Evolutionary conservation across 2,888 invertebrate species (phyloP).

Genomic region (Exephanes ischioxanthus): DNA sequence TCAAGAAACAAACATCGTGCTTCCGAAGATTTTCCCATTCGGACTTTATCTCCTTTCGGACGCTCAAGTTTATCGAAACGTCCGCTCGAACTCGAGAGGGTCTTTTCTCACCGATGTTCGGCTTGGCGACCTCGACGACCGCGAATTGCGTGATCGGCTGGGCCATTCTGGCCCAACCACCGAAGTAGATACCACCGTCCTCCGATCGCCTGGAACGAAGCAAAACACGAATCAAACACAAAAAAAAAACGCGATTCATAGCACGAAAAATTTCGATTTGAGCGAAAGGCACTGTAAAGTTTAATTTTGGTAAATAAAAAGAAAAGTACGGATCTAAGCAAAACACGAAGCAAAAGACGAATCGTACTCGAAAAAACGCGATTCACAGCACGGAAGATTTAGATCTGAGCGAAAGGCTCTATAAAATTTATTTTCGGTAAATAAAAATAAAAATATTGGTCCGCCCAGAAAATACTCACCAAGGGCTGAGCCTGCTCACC

Average conservation of each 20-base stretch:
- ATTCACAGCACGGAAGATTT: no score
- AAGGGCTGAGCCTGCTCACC: conserved; percentile 97
- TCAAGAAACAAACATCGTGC: conserved; percentile 98
- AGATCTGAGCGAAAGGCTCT: no score
- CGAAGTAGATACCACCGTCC: conserved; percentile 94
- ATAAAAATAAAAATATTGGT: conserved; percentile 17
- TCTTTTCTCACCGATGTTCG: conserved; percentile 96
- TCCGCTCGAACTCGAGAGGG: conserved; percentile 98
- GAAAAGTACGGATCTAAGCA: conserved; percentile 44
- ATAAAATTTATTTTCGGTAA: not conserved
- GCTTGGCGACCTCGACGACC: conserved; percentile 97
- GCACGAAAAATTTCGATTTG: no score
- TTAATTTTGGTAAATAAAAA: conserved; percentile 10
- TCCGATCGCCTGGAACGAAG: conserved; percentile 90
- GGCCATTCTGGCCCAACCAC: conserved; percentile 99
- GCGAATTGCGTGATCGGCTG: conserved; percentile 96
- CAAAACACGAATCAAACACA: conserved; percentile 52
- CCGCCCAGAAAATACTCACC: conserved; percentile 87
- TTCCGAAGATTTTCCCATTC: conserved; percentile 99
- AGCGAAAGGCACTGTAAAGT: not conserved
- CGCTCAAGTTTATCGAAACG: conserved; percentile 96
- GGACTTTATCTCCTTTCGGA: conserved; percentile 95
- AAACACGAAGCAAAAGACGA: conserved; percentile 43
- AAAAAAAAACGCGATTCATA: no score
- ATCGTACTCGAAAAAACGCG: no score